Percentiles rank a stretch among this genome's conserved stretches.
phyloP scores from a whole-genome alignment of 2,113 vertebrate species.

The western clawed frog (Xenopus tropicalis) region DNA sequence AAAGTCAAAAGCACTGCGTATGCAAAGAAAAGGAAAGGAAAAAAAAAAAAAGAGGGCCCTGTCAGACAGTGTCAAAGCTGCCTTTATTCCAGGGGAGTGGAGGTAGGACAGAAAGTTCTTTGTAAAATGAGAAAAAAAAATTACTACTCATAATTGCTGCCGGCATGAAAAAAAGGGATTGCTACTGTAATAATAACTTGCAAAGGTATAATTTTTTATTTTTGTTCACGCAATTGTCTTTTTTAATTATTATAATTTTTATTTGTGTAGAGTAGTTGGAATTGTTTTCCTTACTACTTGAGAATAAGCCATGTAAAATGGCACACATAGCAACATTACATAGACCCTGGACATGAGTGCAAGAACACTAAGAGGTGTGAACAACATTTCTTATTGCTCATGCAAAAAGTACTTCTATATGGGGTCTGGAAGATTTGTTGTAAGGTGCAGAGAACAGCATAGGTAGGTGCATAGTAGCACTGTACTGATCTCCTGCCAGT shows the following conservation, averaged over 20 bases:
- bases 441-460: no score
- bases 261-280: slow-evolving; percentile 43
- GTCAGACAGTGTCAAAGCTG: slow-evolving; percentile 91
- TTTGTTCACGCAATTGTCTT: slow-evolving; percentile 83
- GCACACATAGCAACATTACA: no score
- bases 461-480: no score
- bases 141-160: slow-evolving; percentile 90
- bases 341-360: no score
- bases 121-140: slow-evolving; percentile 81
- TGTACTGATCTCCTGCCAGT: no score
- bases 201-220: slow-evolving; percentile 70
- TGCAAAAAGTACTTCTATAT: no score
- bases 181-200: slow-evolving; percentile 99
- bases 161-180: slow-evolving; percentile 88
- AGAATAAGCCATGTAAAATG: no score
- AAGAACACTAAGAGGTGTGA: no score
- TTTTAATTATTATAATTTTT: slow-evolving; percentile 67
- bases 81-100: slow-evolving; percentile 75
- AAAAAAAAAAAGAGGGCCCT: slow-evolving; percentile 66
- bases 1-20: slow-evolving; percentile 86
- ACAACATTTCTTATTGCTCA: no score
- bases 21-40: slow-evolving; percentile 77
- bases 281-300: neutral
- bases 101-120: slow-evolving; percentile 77
- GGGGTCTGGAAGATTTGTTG: no score